Base-by-base conservation (phyloP, 2,113 vertebrate genomes). In the Nymphicus hollandicus region DNA sequence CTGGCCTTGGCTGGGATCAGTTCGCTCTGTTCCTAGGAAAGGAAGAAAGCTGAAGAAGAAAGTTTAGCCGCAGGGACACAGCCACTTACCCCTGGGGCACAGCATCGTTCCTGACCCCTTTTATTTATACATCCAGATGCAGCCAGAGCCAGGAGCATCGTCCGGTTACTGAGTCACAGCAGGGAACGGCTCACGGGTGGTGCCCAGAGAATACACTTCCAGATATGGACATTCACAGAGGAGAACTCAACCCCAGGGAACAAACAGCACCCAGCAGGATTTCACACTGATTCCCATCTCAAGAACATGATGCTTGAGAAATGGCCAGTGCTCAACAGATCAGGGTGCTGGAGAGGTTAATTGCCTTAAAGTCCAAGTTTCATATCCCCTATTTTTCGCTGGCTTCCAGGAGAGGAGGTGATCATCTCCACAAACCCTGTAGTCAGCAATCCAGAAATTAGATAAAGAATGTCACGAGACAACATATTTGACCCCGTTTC, bases 151-250 rank as follows among this genome's bases (percentile, higher is more conserved):
- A 43, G 87, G 29, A 87, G 44, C 72, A 53, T 17, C 8, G 3
- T 17, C 84, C 33, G 65, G 35, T 33, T 17, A 20, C 84, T 27
- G 87, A 91, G 52, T 79, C 82, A 56, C 76, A 55, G 84, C 64
- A 35, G 52, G 63, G 65, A 79, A 47, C 66, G 53, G 41, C 58
- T 39, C 43, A 49, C 0, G 7, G 43, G 37, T 24, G 70, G 41
- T 80, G 66, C 31, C 49, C 46, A 20, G 50, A 13, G 66, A 50
- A 73, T 11, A 10, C 1, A 3, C 43, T 94, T 94, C 90, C 88
- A 96, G 89, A 81, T 71, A 93, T 28, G 53, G 81, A 69, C 37
- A 72, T 85, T 71, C 39, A 58, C 25, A 77, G 78, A 65, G 24
- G 9, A 80, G 56, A 77, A 43, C 28, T 50, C 11, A 69, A 63